Conservation (phyloP, 2,797 vertebrate species). For the Onychomys arenicola region DNA sequence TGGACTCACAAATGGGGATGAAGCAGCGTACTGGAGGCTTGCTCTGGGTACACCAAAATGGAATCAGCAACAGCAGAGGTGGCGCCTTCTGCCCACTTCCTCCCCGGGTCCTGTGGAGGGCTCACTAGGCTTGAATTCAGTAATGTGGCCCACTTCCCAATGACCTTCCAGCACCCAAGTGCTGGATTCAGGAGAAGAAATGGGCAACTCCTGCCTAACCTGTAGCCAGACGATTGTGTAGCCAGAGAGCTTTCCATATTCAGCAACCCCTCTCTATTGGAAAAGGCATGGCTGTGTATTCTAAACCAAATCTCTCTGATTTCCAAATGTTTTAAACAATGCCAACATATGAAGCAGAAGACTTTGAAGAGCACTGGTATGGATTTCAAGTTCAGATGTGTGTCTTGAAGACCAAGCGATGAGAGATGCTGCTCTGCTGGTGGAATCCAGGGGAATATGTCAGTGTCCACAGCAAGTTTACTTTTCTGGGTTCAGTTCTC, state of each 20-base stretch:
- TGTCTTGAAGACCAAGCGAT: not conserved
- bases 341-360: not conserved
- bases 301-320: not conserved
- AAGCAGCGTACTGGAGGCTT: not conserved
- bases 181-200: not conserved
- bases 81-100: not conserved
- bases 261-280: not conserved
- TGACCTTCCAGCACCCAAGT: not conserved
- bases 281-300: not conserved
- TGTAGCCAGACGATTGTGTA: not conserved
- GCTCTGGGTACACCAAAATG: not conserved
- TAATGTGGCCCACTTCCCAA: rapidly evolving
- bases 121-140: not conserved
- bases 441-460: not conserved
- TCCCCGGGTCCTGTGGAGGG: not conserved
- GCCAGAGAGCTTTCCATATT: not conserved
- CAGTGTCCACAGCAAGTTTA: not conserved
- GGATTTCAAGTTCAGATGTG: not conserved
- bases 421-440: not conserved
- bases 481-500: not conserved
- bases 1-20: not conserved
- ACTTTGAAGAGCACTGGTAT: not conserved
- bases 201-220: not conserved
- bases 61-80: not conserved
- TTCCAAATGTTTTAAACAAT: not conserved